Evolutionary conservation across 2,797 vertebrate genomes (phyloP).

Genomic region (Loris lydekkerianus): DNA sequence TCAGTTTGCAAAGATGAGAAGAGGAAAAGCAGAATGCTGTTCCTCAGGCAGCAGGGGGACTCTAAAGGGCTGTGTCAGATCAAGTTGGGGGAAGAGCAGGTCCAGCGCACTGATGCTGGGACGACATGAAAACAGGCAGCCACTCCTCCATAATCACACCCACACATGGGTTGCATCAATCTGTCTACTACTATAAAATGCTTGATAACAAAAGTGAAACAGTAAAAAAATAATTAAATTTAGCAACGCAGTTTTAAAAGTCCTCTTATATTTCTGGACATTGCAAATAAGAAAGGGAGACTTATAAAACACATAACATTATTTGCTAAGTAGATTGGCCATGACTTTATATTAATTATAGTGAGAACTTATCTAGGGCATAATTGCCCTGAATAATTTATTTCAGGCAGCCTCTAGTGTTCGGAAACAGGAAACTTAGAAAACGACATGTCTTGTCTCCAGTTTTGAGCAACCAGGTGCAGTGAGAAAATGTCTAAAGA

Average conservation of each 20-base stretch:
- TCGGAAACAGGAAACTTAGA: conserved; percentile 55
- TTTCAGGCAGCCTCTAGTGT: background rate
- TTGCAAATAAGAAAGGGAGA: background rate
- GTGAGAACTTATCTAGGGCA: background rate
- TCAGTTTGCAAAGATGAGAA: background rate
- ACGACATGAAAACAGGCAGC: background rate
- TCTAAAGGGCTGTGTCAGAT: fast-evolving
- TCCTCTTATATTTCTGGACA: background rate
- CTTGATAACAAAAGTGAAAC: conserved; percentile 34
- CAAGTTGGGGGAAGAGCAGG: background rate
- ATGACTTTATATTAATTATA: conserved; percentile 30
- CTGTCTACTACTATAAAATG: background rate
- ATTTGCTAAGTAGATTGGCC: background rate
- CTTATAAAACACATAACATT: background rate
- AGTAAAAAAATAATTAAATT: conserved; percentile 55
- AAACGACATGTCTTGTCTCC: background rate
- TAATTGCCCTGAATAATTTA: conserved; percentile 57
- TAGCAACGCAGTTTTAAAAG: conserved; percentile 15
- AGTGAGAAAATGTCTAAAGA: background rate
- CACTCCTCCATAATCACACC: background rate
- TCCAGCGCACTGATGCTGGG: background rate
- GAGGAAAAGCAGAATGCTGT: background rate
- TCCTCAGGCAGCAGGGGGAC: too few relatives aligned
- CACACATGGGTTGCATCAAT: background rate
- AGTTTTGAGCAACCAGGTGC: background rate